These are phyloP conservation scores for Fulica atra DNA, from an alignment of 2,113 vertebrate genomes.

Conservation along the genomic window DNA sequence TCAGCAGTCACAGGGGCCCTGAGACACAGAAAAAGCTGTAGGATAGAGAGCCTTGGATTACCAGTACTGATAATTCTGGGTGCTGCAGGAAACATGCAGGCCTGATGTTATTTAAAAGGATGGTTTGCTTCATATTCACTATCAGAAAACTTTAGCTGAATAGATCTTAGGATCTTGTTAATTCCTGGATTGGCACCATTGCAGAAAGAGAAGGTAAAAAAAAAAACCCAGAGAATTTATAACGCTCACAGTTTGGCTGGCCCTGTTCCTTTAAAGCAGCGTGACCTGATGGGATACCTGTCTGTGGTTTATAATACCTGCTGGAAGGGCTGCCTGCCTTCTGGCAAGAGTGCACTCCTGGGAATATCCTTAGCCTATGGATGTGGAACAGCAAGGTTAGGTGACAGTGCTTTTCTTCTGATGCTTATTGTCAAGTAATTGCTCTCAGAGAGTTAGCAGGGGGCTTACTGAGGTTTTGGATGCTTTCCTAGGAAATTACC, in stretches of 20 bases:
- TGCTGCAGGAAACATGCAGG: background rate
- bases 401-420: background rate
- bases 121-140: background rate
- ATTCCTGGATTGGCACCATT: background rate
- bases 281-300: background rate
- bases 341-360: background rate
- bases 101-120: background rate
- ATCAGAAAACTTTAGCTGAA: background rate
- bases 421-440: background rate
- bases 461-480: background rate
- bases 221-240: background rate
- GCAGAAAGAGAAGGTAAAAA: too few species aligned
- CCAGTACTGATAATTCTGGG: background rate
- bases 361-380: background rate
- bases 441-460: background rate
- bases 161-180: background rate
- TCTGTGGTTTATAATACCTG: background rate
- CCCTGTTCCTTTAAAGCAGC: constrained; percentile 1
- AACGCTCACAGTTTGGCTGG: background rate
- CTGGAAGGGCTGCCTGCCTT: background rate
- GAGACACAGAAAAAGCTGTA: background rate
- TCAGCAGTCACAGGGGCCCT: background rate
- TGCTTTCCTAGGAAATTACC: background rate
- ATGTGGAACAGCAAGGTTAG: constrained; percentile 7
- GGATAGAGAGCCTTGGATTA: background rate